phyloP scores from a whole-genome alignment of 2,113 vertebrate genomes.

The Machaerirhynchus nigripectus region DNA sequence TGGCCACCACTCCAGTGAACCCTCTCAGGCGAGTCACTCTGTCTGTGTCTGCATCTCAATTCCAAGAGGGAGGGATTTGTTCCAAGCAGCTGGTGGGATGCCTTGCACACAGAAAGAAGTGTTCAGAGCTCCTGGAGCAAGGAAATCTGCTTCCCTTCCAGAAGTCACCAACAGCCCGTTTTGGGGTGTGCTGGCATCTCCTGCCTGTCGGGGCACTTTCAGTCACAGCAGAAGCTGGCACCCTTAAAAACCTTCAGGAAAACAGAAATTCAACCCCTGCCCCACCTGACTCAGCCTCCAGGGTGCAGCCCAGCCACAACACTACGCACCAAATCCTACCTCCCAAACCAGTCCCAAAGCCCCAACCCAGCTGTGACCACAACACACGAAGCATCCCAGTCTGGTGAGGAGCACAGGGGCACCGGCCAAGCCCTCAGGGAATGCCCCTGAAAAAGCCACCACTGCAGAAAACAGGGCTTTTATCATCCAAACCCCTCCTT shows the following conservation, averaged over 20 bases:
- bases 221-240: neutral
- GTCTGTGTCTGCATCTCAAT: neutral
- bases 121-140: neutral
- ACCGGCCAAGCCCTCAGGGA: neutral
- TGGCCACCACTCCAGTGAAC: fast-evolving
- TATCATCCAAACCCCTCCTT: neutral
- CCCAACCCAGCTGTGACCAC: neutral
- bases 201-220: neutral
- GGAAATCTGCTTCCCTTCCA: neutral
- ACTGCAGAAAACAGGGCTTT: neutral
- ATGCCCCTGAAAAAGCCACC: fast-evolving
- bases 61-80: neutral
- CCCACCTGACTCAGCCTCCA: neutral
- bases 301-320: neutral
- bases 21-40: neutral
- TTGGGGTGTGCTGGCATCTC: neutral
- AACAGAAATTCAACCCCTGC: neutral
- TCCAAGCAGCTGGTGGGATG: neutral
- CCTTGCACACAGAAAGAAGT: neutral
- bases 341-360: neutral
- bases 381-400: fast-evolving
- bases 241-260: neutral
- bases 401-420: neutral
- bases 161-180: neutral
- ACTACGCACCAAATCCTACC: fast-evolving